phyloP scores from a whole-genome alignment of 1,140 invertebrate species.

The Mactra quadrangularis region DNA sequence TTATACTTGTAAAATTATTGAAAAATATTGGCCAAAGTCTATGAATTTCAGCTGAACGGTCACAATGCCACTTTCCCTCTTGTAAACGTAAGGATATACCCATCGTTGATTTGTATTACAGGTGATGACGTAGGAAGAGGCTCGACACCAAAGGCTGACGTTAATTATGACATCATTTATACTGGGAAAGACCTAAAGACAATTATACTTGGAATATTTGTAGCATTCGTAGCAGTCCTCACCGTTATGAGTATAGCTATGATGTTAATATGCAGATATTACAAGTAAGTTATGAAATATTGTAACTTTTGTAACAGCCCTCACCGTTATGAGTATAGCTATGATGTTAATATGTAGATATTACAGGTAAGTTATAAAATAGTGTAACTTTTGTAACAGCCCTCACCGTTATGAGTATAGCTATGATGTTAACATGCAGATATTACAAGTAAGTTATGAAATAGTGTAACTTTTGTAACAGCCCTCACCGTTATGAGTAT shows the following conservation, averaged over 20 bases:
- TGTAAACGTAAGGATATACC: too few species aligned
- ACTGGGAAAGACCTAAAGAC: constrained; percentile 10
- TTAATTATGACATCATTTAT: constrained; percentile 5
- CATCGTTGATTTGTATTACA: constrained; percentile 25
- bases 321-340: constrained; percentile 8
- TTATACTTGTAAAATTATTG: too few species aligned
- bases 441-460: constrained; percentile 51
- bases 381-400: constrained; percentile 25
- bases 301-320: constrained; percentile 27
- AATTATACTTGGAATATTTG: constrained; percentile 25
- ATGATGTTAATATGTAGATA: constrained; percentile 41
- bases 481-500: constrained; percentile 14
- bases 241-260: constrained; percentile 9
- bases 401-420: constrained; percentile 8
- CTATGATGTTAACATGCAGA: constrained; percentile 30
- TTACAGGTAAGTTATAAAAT: constrained; percentile 45
- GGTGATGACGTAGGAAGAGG: constrained; percentile 52
- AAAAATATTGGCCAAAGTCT: too few species aligned
- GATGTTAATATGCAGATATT: constrained; percentile 42
- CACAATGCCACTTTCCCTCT: too few species aligned
- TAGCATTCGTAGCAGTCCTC: constrained; percentile 35
- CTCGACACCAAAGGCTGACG: background rate
- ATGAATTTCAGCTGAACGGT: too few species aligned
- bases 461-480: constrained; percentile 20
- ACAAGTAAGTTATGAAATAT: constrained; percentile 39